These are phyloP conservation scores for Scortum barcoo DNA, from an alignment of 2,113 vertebrate species.

Conservation along the genomic window DNA sequence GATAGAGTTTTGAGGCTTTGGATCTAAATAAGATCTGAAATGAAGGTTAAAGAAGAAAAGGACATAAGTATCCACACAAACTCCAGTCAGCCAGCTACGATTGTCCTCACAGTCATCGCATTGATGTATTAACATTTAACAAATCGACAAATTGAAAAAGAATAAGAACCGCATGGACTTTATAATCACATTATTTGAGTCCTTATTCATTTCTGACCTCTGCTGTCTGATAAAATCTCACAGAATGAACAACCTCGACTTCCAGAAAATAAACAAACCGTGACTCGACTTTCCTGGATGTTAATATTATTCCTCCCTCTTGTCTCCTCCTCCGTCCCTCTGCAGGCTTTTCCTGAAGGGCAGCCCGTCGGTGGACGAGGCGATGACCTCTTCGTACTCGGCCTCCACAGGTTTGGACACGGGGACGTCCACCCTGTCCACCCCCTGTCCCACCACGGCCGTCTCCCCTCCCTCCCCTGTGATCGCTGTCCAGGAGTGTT, in stretches of 20 bases:
- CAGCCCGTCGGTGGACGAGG: slow-evolving; percentile 89
- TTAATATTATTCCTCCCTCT: neutral
- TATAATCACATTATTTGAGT: too few relatives aligned
- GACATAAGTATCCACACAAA: too few relatives aligned
- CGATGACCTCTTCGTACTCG: slow-evolving; percentile 83
- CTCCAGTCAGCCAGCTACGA: too few relatives aligned
- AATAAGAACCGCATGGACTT: too few relatives aligned
- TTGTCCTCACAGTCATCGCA: too few relatives aligned
- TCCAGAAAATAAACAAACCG: neutral
- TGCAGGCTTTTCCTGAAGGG: slow-evolving; percentile 92
- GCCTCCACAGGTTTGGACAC: slow-evolving; percentile 82
- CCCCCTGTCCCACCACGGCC: slow-evolving; percentile 71
- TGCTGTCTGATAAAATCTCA: neutral
- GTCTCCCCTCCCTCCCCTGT: slow-evolving; percentile 67
- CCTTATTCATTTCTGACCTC: neutral
- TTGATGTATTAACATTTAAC: too few relatives aligned
- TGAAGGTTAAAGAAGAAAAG: too few relatives aligned
- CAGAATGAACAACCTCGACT: neutral
- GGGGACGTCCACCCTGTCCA: slow-evolving; percentile 77
- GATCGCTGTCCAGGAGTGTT: slow-evolving; percentile 46
- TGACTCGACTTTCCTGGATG: neutral
- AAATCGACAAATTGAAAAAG: too few relatives aligned
- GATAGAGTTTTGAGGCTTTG: neutral
- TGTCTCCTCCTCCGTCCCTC: neutral
- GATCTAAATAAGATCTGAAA: neutral